Evolutionary conservation across 2,113 vertebrate genomes (phyloP), one percentile per base, ranked within the genome.

Genomic region (Plotosus lineatus): DNA sequence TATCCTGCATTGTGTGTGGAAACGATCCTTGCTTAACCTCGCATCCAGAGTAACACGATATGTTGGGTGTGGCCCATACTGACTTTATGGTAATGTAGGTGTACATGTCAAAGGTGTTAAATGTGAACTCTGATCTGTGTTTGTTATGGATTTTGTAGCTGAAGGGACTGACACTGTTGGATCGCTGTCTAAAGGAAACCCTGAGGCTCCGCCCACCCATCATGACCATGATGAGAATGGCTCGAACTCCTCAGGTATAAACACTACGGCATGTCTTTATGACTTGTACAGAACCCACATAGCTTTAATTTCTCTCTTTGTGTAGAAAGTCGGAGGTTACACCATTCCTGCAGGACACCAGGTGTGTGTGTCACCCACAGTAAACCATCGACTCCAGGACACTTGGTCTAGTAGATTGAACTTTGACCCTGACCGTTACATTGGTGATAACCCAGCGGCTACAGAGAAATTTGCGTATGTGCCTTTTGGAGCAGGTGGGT

Each of bases 161-260:
- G 61, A 99, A 97, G 85, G 97, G 98, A 77, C 90, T 99, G 61
- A 94, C 72, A 88, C 82, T 98, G 85, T 85, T 99, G 91, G 98
- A 99, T 80, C 92, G 93, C 82, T 99, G 97, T 81, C 89, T 99
- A 61, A 98, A 97, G 89, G 98, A 99, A 90, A 99, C 97, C 0
- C 90, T 99, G 63, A 92, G 98, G 83, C 95, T 99, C 38, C 92
- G 97, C 40, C 97, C 98, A 6, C 98, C 98, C 10, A 96, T 99
- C 85, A 98, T 99, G 97, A 99, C 97, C 46, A 98, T 99, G 93
- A 99, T 99, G 97, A 96, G 98, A 86, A 94, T 99, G 96, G 96
- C 94, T 71, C 95, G 60, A 89, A 94, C 96, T n/a, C 94, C 94
- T 48, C 97, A 97, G 90, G 98, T 97, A 51, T 44, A 50, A 28